Base-by-base conservation (phyloP, 1,140 invertebrate species). In the Drosophila neocordata region DNA sequence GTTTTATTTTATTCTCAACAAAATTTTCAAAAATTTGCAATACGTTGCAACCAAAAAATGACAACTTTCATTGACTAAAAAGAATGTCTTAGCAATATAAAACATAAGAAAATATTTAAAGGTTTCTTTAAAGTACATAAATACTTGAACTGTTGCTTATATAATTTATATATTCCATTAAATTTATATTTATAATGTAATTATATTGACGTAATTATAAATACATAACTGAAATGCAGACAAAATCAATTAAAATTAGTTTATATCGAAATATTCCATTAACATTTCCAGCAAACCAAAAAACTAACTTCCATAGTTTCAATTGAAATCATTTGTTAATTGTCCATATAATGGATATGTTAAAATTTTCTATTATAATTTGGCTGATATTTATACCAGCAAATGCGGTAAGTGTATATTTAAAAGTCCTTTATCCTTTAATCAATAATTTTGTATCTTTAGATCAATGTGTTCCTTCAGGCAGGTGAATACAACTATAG, bases 391-490 rank as follows among this genome's bases (percentile, higher is more conserved):
- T 20, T 4, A 7, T 55, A 3, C 41, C 44, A 27, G 20, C 41
- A 9, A 7, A 38, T 37, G 38, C 74, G 20, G 82, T 87, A 41
- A 87, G 79, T 79, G 7, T n/a, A n/a, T n/a, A n/a, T n/a, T n/a
- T n/a, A n/a, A n/a, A n/a, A n/a, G n/a, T n/a, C n/a, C n/a, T n/a
- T n/a, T n/a, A n/a, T n/a, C n/a, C n/a, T n/a, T n/a, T n/a, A n/a
- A n/a, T n/a, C n/a, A n/a, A n/a, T n/a, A n/a, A n/a, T n/a, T 20
- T 68, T 9, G 6, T 9, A 44, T 15, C 0, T 22, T 24, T 3
- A 81, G 81, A 64, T 65, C 6, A 65, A 34, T 11, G n/a, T 87
- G 4, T 12, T 52, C 13, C 57, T 88, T 22, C 56, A 76, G 65
- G 56, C 79, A 5, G 78, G 78, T 5, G 55, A 62, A 13, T 61